These are phyloP conservation scores for Oryzias javanicus DNA, from an alignment of 2,113 vertebrate species.

Conservation along the genomic window DNA sequence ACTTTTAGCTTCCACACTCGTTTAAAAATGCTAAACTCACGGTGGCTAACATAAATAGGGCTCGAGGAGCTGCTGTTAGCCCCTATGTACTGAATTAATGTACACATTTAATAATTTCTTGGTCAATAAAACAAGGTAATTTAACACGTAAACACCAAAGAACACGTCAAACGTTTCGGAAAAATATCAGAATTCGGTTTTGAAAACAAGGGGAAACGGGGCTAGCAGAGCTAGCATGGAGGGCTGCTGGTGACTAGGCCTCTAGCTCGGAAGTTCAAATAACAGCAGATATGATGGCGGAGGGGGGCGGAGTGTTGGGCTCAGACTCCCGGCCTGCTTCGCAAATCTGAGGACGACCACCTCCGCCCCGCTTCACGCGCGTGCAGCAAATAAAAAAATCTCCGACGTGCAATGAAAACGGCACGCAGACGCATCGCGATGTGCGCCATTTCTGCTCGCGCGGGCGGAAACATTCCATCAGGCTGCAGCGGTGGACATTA, in stretches of 20 bases:
- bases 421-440: neutral
- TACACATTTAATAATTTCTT: too few species aligned
- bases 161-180: neutral
- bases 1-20: too few species aligned
- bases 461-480: neutral
- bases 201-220: neutral
- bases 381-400: constrained; percentile 9
- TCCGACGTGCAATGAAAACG: neutral
- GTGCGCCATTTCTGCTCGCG: neutral
- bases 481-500: constrained; percentile 13
- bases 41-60: too few species aligned
- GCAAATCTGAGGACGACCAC: constrained; percentile 48
- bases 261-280: constrained; percentile 54
- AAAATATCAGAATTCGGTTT: constrained; percentile 11
- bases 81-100: too few species aligned
- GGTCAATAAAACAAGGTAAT: too few species aligned
- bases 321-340: constrained; percentile 58
- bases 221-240: constrained; percentile 24
- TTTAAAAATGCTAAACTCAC: too few species aligned
- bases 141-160: too few species aligned
- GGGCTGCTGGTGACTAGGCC: constrained; percentile 41
- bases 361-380: constrained; percentile 16
- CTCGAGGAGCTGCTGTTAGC: too few species aligned
- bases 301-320: constrained; percentile 69
- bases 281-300: constrained; percentile 71